Conservation (phyloP, 1,140 invertebrate species). For the Pachyrhynchus sulphureomaculatus region DNA sequence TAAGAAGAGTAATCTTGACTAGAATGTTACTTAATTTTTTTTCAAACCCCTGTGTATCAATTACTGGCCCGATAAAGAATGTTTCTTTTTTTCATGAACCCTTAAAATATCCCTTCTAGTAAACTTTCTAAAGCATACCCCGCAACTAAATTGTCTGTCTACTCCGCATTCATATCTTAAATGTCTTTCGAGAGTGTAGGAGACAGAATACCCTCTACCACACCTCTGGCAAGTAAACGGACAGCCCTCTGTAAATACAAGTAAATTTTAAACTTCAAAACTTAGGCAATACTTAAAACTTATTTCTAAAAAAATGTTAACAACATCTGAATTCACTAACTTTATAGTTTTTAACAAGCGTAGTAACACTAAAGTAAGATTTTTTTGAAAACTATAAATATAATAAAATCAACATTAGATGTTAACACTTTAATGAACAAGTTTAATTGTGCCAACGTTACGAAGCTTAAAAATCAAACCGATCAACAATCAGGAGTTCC, state of each 20-base stretch:
- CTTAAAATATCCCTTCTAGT: conserved; percentile 30
- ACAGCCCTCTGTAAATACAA: conserved; percentile 40
- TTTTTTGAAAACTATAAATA: no score
- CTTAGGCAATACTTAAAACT: no score
- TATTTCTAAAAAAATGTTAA: no score
- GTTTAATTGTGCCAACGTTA: background rate
- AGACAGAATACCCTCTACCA: conserved; percentile 52
- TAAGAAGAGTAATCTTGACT: no score
- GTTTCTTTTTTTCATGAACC: conserved; percentile 29
- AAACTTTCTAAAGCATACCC: conserved; percentile 36
- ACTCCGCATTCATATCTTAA: conserved; percentile 33
- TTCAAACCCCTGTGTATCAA: no score
- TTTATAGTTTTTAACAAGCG: no score
- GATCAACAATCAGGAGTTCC: background rate
- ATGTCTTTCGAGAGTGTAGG: conserved; percentile 51
- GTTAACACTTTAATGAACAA: no score
- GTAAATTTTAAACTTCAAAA: background rate
- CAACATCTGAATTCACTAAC: no score
- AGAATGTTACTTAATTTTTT: no score
- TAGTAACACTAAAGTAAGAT: no score
- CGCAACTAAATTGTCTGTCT: conserved; percentile 52
- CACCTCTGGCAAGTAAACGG: conserved; percentile 51
- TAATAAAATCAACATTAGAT: no score
- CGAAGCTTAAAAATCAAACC: background rate
- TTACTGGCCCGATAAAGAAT: background rate